Percentiles rank a stretch among this genome's conserved stretches.
phyloP scores from a whole-genome alignment of 2,888 invertebrate genomes.

The Hypercompe scribonia region DNA sequence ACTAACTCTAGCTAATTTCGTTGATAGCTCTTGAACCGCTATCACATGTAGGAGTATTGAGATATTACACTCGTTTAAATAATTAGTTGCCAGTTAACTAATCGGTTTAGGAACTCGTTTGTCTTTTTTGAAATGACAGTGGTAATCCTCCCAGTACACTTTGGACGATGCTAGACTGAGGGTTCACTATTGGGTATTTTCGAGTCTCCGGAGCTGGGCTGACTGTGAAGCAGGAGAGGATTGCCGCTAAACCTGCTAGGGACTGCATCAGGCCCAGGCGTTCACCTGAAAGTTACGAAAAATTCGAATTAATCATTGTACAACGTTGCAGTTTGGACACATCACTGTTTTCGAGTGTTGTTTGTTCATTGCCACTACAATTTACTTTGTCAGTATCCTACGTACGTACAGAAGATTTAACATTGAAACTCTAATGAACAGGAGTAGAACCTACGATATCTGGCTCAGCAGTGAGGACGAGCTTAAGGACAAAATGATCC shows the following conservation, averaged over 20 bases:
- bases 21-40: not conserved
- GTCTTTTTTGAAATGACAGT: slow-evolving; percentile 2
- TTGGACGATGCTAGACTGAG: slow-evolving; percentile 17
- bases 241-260: slow-evolving; percentile 52
- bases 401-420: too few species aligned
- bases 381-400: too few species aligned
- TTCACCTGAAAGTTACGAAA: slow-evolving; percentile 7
- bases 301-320: not conserved
- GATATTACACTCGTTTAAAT: not conserved
- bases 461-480: too few species aligned
- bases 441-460: too few species aligned
- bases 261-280: slow-evolving; percentile 34
- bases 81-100: not conserved
- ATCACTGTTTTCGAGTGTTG: too few species aligned
- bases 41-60: not conserved
- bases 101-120: not conserved
- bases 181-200: slow-evolving; percentile 31
- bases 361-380: too few species aligned
- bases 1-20: not conserved
- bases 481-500: too few species aligned
- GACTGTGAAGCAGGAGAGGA: slow-evolving; percentile 49
- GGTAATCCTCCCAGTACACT: slow-evolving; percentile 10
- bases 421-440: too few species aligned
- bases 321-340: too few species aligned
- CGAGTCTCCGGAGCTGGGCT: slow-evolving; percentile 36